These are phyloP conservation scores for Enteromius anoplus DNA, from an alignment of 2,797 vertebrate species.

Conservation along the genomic window DNA sequence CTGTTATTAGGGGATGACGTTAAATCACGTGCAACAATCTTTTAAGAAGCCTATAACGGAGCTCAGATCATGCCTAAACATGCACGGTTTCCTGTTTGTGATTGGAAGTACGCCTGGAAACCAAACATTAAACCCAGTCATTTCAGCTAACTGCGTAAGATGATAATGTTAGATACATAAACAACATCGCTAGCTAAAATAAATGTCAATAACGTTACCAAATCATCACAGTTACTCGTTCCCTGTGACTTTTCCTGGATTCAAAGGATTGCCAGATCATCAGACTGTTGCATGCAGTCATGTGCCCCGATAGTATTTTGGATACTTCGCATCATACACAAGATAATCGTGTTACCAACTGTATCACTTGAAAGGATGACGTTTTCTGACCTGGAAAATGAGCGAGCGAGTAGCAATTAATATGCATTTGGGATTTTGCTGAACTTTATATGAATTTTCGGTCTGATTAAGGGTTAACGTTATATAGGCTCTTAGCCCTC, in stretches of 20 bases:
- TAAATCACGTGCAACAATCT: not conserved
- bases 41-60: not conserved
- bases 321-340: not conserved
- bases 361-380: not conserved
- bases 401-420: not conserved
- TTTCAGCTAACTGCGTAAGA: not conserved
- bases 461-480: not conserved
- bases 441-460: not conserved
- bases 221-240: not conserved
- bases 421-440: constrained; percentile 4
- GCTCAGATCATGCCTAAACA: constrained; percentile 9
- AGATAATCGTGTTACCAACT: not conserved
- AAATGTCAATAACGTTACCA: not conserved
- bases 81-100: constrained; percentile 4
- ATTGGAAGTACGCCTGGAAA: constrained; percentile 9
- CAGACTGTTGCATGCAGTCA: constrained; percentile 26
- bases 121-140: not conserved
- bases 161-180: not conserved
- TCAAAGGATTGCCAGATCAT: constrained; percentile 30
- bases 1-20: not conserved
- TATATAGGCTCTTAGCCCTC: not conserved
- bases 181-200: not conserved
- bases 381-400: not conserved
- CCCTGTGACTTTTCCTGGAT: not conserved
- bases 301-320: not conserved